A percentile compares a stretch with the other conserved stretches of the same genome.
These are phyloP conservation scores for Sycophila texana DNA, from an alignment of 2,888 invertebrate genomes.

Conservation along the genomic window DNA sequence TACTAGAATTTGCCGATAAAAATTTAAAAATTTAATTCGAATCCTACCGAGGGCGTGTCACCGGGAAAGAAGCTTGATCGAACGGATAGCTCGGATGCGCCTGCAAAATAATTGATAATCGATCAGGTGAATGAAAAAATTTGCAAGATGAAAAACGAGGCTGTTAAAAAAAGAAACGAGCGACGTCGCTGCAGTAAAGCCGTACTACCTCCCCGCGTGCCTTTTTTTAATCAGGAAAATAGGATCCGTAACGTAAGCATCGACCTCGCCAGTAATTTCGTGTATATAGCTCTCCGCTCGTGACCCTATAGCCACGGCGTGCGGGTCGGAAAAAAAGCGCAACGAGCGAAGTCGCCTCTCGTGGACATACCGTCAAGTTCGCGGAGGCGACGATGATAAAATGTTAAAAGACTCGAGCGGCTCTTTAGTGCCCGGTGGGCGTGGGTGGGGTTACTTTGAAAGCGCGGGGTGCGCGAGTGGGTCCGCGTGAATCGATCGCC, in stretches of 20 bases:
- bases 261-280: constrained; percentile 35
- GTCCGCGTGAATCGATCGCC: not conserved
- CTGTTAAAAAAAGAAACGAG: not conserved
- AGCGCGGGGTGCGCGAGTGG: not conserved
- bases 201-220: constrained; percentile 14
- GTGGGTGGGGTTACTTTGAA: not conserved
- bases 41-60: no score
- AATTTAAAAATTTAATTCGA: no score
- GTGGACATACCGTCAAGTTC: constrained; percentile 40
- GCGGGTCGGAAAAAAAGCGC: no score
- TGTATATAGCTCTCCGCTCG: constrained; percentile 4
- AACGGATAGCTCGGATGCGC: no score
- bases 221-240: constrained; percentile 54
- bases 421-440: constrained; percentile 3
- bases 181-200: constrained; percentile 25
- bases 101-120: no score
- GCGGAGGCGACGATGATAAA: constrained; percentile 37
- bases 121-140: not conserved
- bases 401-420: constrained; percentile 41
- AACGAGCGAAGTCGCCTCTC: no score
- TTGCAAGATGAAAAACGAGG: constrained; percentile 5
- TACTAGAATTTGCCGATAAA: no score
- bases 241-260: not conserved
- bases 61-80: no score
- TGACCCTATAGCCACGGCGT: not conserved